Base-by-base conservation (phyloP, 2,888 invertebrate genomes). In the Lucinisca nassula region DNA sequence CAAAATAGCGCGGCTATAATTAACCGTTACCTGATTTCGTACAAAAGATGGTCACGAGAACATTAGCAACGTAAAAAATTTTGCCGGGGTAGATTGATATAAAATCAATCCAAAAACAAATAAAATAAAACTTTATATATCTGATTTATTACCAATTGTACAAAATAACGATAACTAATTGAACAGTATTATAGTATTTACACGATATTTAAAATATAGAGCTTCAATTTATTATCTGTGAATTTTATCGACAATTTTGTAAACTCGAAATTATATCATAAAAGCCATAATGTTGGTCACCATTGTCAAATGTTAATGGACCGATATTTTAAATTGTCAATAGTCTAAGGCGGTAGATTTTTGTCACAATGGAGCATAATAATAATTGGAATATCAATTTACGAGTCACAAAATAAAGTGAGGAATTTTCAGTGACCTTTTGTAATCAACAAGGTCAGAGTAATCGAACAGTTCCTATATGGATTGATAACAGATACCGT, bases 251-350 rank as follows among this genome's bases (percentile, higher is more conserved):
- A 67, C 21, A 35, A 35, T 67, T 67, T 67, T 67, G 14, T 67
- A 17, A 67, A 67, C 32, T 67, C 35, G 35, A 67, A 35, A 67
- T 67, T 67, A 67, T 67, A 67, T 35, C 67, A 35, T 67, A 67
- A 67, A 35, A 67, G 67, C 67, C 24, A 24, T 35, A 67, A 35
- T 67, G 67, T 6, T 67, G 32, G 35, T 32, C 17, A 21, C 35
- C 17, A 30, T 67, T 67, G 67, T 67, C 17, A 67, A 67, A 32
- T 35, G 30, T 32, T 67, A 67, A 67, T 67, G 67, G 67, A 35
- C 30, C 67, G 67, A 67, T 67, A 67, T 32, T 67, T 67, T 67
- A 67, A 27, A 67, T 30, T 67, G 67, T 67, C 67, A 67, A 67
- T 35, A 35, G 10, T 24, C 67, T 30, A 67, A 30, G 1, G 21